phyloP scores from a whole-genome alignment of 2,888 invertebrate species.

The Dione vanillae region DNA sequence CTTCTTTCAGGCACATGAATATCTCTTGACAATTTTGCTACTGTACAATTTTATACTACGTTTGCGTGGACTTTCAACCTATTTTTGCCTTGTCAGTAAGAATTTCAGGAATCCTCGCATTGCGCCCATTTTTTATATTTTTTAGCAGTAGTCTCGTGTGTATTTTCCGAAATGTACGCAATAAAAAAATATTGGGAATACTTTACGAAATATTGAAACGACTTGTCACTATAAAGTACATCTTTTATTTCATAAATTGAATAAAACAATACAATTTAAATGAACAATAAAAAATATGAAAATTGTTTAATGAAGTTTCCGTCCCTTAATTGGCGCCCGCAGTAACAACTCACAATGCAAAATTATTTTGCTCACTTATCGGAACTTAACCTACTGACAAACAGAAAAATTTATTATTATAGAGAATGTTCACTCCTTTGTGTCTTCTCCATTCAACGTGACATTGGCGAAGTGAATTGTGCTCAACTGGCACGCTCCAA shows the following conservation, averaged over 20 bases:
- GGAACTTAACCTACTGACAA: neutral
- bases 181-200: neutral
- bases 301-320: slow-evolving; percentile 2
- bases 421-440: too few species aligned
- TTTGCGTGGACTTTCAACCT: neutral
- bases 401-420: neutral
- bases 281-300: slow-evolving; percentile 6
- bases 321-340: slow-evolving; percentile 13
- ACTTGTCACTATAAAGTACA: neutral
- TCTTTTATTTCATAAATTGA: neutral
- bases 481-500: too few species aligned
- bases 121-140: too few species aligned
- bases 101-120: too few species aligned
- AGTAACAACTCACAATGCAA: neutral
- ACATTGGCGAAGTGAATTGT: too few species aligned
- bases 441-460: too few species aligned
- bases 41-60: neutral
- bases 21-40: neutral
- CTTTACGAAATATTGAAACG: neutral
- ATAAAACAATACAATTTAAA: neutral
- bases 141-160: too few species aligned
- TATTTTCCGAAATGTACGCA: neutral
- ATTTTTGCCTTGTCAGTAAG: too few species aligned
- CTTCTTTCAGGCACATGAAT: neutral
- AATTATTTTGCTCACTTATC: slow-evolving; percentile 11